phyloP scores from a whole-genome alignment of 2,888 invertebrate species.

The Lochmaea capreae region DNA sequence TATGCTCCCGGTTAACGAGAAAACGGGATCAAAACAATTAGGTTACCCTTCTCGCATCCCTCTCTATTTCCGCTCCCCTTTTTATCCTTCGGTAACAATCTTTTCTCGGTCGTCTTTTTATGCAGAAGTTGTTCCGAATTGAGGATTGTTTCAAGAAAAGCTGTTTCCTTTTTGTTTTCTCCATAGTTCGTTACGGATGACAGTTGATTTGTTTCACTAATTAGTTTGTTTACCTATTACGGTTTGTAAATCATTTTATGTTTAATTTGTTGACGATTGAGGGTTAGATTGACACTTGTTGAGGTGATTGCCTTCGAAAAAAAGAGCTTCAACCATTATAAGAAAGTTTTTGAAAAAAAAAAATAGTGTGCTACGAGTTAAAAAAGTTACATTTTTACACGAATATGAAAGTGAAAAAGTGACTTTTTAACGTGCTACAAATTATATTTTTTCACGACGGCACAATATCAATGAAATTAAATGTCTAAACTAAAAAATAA shows the following conservation, averaged over 20 bases:
- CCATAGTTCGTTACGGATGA: constrained; percentile 25
- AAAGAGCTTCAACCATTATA: no score
- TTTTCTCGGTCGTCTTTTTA: constrained; percentile 23
- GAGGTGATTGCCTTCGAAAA: not conserved
- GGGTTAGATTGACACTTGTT: constrained; percentile 7
- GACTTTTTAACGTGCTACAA: no score
- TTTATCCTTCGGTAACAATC: constrained; percentile 19
- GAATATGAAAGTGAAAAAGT: no score
- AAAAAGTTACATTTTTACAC: no score
- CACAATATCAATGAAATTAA: no score
- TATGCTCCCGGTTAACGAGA: constrained; percentile 48
- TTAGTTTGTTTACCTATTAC: constrained; percentile 35
- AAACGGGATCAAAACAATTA: constrained; percentile 47
- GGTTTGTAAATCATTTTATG: constrained; percentile 24
- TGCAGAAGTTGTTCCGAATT: constrained; percentile 30
- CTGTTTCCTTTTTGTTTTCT: constrained; percentile 30
- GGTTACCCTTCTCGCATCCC: constrained; percentile 30
- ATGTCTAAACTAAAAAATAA: no score
- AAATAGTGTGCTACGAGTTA: no score
- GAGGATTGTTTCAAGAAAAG: constrained; percentile 32
- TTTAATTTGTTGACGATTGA: constrained; percentile 7
- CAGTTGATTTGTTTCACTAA: constrained; percentile 36
- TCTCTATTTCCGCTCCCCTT: constrained; percentile 1
- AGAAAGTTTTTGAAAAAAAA: no score
- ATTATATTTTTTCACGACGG: no score